A percentile compares a stretch with the other conserved stretches of the same genome.
Conservation (phyloP, 2,113 vertebrate species). For the Emberiza fucata region DNA sequence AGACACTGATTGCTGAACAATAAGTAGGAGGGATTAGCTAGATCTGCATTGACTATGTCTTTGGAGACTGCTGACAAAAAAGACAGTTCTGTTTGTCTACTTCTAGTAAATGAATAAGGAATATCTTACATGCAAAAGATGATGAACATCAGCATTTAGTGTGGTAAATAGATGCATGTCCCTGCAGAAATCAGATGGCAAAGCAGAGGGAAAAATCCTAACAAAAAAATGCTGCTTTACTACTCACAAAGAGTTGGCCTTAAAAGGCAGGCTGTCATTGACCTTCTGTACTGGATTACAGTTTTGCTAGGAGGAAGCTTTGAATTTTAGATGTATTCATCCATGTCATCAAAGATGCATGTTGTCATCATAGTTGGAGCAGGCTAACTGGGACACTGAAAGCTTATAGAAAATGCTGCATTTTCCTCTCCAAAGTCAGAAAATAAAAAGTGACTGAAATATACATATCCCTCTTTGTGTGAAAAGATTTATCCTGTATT, state of each 20-base stretch:
- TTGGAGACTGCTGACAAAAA: constrained; percentile 41
- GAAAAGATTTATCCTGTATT: constrained; percentile 16
- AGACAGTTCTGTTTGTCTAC: background rate
- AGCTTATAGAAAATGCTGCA: constrained; percentile 10
- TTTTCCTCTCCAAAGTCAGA: background rate
- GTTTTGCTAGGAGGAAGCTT: constrained; percentile 53
- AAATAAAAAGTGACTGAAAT: background rate
- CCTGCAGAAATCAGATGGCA: constrained; percentile 48
- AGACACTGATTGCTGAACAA: constrained; percentile 36
- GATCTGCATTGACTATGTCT: constrained; percentile 25
- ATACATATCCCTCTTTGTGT: background rate
- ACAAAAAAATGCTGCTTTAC: constrained; percentile 7
- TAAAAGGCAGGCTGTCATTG: constrained; percentile 53
- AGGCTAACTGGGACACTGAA: constrained; percentile 17
- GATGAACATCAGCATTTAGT: constrained; percentile 47
- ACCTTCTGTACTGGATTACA: constrained; percentile 50
- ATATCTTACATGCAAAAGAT: background rate
- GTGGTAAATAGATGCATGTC: constrained; percentile 38
- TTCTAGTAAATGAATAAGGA: constrained; percentile 44
- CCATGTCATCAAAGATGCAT: constrained; percentile 52
- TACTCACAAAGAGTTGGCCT: constrained; percentile 1
- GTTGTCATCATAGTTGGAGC: constrained; percentile 16
- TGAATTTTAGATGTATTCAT: constrained; percentile 61
- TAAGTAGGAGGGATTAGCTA: constrained; percentile 56
- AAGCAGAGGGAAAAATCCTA: constrained; percentile 19